These are phyloP conservation scores for Lichenostomus cassidix DNA, from an alignment of 2,113 vertebrate genomes.

Conservation along the genomic window DNA sequence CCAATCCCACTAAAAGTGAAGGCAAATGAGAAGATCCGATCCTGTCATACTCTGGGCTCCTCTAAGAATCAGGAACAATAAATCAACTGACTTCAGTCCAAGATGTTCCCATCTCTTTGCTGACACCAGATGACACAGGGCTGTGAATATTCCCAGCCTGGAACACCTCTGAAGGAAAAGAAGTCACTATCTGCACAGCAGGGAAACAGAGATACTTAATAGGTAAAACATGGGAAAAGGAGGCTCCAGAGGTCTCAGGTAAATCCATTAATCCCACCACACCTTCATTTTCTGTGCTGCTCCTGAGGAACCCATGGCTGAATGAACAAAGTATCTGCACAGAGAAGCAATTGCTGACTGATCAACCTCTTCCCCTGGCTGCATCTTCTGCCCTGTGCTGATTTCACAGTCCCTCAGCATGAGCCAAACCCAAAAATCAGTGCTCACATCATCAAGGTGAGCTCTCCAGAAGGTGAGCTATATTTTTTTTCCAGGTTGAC, in stretches of 20 bases:
- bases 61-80: background rate
- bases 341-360: background rate
- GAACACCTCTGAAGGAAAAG: background rate
- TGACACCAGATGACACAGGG: background rate
- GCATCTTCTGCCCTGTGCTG: background rate
- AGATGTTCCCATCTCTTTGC: background rate
- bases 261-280: accelerated
- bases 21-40: background rate
- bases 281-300: background rate
- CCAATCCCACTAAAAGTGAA: background rate
- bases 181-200: background rate
- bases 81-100: background rate
- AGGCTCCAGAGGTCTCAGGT: background rate
- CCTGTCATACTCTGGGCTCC: background rate
- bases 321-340: background rate
- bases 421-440: background rate
- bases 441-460: background rate
- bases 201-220: background rate
- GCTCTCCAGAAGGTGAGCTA: background rate
- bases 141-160: background rate
- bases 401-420: background rate
- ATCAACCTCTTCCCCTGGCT: background rate
- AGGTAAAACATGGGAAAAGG: background rate
- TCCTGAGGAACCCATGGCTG: background rate
- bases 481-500: background rate